Base-by-base conservation (phyloP, 2,113 vertebrate genomes). In the Hippolais icterina region DNA sequence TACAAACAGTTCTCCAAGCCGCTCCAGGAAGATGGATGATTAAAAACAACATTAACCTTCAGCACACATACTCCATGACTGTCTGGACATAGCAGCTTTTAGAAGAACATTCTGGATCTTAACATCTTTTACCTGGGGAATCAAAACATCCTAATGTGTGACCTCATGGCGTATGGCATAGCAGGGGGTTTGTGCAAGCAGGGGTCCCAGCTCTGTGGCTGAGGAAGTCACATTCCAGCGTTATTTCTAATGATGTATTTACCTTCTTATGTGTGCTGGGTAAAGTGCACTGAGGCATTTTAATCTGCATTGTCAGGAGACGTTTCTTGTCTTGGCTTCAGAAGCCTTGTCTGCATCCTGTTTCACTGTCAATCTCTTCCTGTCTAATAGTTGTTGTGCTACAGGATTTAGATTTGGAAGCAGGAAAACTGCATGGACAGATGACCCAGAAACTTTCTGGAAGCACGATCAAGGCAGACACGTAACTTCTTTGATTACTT, bases 391-490 rank as follows among this genome's bases (percentile, higher is more conserved):
- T 31, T 57, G 31, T 50, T 90, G 24, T 70, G 71, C 27, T 75
- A 76, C 54, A 60, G 60, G 61, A 86, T 71, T 86, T 74, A 77
- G 52, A 68, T 88, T 41, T 74, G 59, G 84, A 95, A 88, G 63
- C 46, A 83, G 47, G 64, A 85, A 83, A 83, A 83, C 60, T 83
- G 20, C 60, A n/a, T 21, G 93, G 82, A 68, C 75, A 71, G 44
- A 77, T 89, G 89, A 87, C 69, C 76, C 65, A 75, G 60, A 91
- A 95, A 59, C 52, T 90, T 93, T 85, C 79, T 93, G 82, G 90
- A 91, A 90, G 56, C 68, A 60, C 0, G 0, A 66, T 88, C 54
- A 86, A 89, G 82, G 75, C 79, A 92, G 68, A 63, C 56, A 44
- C 5, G 8, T 35, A 88, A 92, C 35, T 94, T 77, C 83, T 96